Evolutionary conservation across 2,888 invertebrate species (phyloP), one percentile per base, ranked within the genome.

Genomic region (Tetragonisca angustula): DNA sequence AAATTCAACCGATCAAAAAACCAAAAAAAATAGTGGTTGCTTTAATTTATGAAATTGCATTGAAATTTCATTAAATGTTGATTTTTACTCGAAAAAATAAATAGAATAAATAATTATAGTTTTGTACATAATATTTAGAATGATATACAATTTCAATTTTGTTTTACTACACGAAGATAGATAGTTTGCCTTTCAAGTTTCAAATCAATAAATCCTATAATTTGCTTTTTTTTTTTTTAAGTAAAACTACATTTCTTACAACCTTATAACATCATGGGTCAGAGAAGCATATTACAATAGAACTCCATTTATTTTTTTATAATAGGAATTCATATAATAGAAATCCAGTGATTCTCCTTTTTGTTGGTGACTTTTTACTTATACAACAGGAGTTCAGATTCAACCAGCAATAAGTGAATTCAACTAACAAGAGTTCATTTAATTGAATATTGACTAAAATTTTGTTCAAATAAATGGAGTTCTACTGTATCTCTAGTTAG

Each of bases 61-160:
- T 62, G 36, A 36, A 77, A 50, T 74, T 36, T 43, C 13, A 59
- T 62, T 62, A 72, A 76, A 79, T 68, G 67, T 74, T 72, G 74
- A 74, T 76, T 67, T n/a, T 61, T 81, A 32, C 62, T 69, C 64
- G n/a, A 85, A 79, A 52, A 71, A 64, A 56, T 61, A 65, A 88
- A 88, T 54, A 54, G 65, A 89, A 79, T 78, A 87, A 77, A 87
- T 82, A 79, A 71, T 75, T 65, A 61, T 56, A 68, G 36, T 62
- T 79, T 81, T 81, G 54, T 86, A 83, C 36, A 68, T 74, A 81
- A 80, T 76, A 77, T 75, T 83, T 70, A 32, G 59, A 79, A 72
- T 43, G 62, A 24, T 75, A 69, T 54, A 61, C 59, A 32, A 81
- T 32, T 75, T 78, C 50, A 61, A 52, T 64, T 24, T 56, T 79